Conservation (phyloP, 2,888 invertebrate genomes). For the Drosophila austrosaltans region DNA sequence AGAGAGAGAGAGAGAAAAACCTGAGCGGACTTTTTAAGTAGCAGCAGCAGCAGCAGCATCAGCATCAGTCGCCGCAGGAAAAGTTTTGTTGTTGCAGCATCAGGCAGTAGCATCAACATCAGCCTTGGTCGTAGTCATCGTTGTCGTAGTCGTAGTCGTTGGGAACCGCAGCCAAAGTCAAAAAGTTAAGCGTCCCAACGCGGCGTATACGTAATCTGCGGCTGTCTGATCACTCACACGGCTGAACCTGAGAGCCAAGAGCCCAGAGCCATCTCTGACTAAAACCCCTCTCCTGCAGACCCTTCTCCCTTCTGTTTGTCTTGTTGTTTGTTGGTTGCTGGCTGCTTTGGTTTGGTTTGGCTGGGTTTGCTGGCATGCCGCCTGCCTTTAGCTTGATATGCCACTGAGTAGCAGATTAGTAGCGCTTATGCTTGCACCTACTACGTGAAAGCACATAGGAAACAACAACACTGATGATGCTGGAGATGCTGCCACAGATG, state of each 20-base stretch:
- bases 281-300: constrained; percentile 11
- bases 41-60: constrained; percentile 32
- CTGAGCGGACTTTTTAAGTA: constrained; percentile 76
- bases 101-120: constrained; percentile 31
- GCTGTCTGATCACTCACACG: constrained; percentile 70
- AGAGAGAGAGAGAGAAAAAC: constrained; percentile 41
- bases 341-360: constrained; percentile 39
- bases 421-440: constrained; percentile 79
- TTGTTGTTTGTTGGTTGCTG: constrained; percentile 56
- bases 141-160: constrained; percentile 17
- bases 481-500: constrained; percentile 11
- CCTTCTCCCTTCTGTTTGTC: constrained; percentile 46
- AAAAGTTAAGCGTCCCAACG: constrained; percentile 73
- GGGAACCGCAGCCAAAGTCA: constrained; percentile 70
- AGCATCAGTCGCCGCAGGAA: constrained; percentile 28
- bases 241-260: constrained; percentile 15
- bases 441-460: constrained; percentile 62
- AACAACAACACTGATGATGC: constrained; percentile 16
- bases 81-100: constrained; percentile 41
- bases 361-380: constrained; percentile 23
- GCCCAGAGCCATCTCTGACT: constrained; percentile 6
- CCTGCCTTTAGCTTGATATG: constrained; percentile 71
- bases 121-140: constrained; percentile 30
- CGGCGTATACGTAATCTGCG: constrained; percentile 75
- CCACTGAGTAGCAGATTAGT: constrained; percentile 78